Base-by-base conservation (phyloP, 2,797 vertebrate species). In the Neostethus bicornis region DNA sequence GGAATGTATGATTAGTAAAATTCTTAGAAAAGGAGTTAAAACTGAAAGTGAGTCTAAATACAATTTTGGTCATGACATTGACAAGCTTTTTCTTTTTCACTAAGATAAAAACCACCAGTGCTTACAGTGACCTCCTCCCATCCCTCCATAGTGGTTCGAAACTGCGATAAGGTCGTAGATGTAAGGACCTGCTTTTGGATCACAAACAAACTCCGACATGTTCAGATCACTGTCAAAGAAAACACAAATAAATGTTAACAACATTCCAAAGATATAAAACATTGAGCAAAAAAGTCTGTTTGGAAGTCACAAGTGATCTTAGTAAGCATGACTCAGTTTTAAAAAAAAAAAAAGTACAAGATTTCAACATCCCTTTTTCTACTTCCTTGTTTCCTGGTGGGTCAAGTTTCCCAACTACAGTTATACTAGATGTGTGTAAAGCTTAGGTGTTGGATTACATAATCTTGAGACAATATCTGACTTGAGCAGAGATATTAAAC, bases 61-160 rank as follows among this genome's bases (percentile, higher is more conserved):
- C 9, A 65, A 42, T 0, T 10, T 7, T n/a, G n/a, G n/a, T n/a
- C n/a, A n/a, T n/a, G n/a, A n/a, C n/a, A n/a, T n/a, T n/a, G n/a
- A n/a, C n/a, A n/a, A n/a, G n/a, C 0, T 13, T 7, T 34, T 14
- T 12, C 4, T 7, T 31, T 41, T 52, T 16, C 12, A 29, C 7
- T 32, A 3, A 4, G 23, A 5, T 23, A 10, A 54, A 42, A 29
- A 43, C 17, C 1, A 52, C 14, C 11, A 19, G 20, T 29, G 25
- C 96, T 98, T 81, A 98, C 96, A 98, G 89, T 98, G 96, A 61
- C 96, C 96, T 44, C 95, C 95, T 60, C 96, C 96, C 95, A 98
- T 96, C 89, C 94, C 96, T 86, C 96, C 96, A 45, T 98, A 98
- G 86, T 98, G 96, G 92, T 98, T 98, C 64, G 96, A 97, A 74